Evolutionary conservation across 1,140 invertebrate genomes (phyloP), one percentile per base, ranked within the genome.

Genomic region (Drosophila cardini): DNA sequence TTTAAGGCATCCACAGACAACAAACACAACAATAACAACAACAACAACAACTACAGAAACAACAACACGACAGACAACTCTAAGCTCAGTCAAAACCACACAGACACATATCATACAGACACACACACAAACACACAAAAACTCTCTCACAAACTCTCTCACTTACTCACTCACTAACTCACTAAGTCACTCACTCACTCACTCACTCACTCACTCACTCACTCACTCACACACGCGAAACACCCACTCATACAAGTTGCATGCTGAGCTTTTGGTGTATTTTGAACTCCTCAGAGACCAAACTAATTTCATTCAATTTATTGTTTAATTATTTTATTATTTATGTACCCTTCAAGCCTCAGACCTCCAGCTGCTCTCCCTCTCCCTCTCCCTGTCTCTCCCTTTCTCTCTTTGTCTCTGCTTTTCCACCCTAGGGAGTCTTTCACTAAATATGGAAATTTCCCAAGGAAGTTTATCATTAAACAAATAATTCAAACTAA

Each of bases 281-380:
- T 57, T 64, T 72, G 38, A 18, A 53, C 43, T 78, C 61, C 68
- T 72, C 60, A 38, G 76, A 56, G 83, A 60, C 76, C 34, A 78
- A 82, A 83, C 85, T 78, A 82, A 86, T 86, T 87, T 86, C 79
- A 87, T 86, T 86, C 63, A 87, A 86, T 87, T 86, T 86, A 85
- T 82, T 86, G 83, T 76, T 86, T 86, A 86, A 86, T 83, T 86
- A 79, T 83, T 86, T 87, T 86, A 87, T 86, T 87, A 86, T 86
- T 86, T 83, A 86, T 86, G 71, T 79, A 86, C 71, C 76, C 83
- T 76, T 75, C 70, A 63, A 26, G 46, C 64, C 72, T 45, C 46
- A 48, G 42, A 40, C 56, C 58, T 5, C 9, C 68, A 83, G 72
- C 81, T 80, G 80, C 53, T 57, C 6, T 13, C 15, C 10, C 34